Conservation (phyloP, 2,888 invertebrate species). For the Congeria kusceri region DNA sequence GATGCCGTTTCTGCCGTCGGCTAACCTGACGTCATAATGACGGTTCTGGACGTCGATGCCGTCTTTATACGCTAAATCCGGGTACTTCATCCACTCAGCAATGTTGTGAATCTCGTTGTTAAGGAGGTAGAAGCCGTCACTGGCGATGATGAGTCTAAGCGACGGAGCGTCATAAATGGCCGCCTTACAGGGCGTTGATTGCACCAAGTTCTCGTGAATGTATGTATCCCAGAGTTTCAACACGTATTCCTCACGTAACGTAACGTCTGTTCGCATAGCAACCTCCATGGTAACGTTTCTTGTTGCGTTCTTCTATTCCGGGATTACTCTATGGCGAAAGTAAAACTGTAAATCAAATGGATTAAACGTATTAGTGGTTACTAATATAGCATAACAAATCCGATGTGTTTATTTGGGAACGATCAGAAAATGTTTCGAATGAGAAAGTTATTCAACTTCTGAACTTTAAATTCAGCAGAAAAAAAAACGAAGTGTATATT, state of each 20-base stretch:
- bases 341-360: too few species aligned
- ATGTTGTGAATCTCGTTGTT: constrained; percentile 67
- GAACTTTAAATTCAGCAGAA: too few species aligned
- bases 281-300: constrained; percentile 56
- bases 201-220: constrained; percentile 70
- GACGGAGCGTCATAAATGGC: constrained; percentile 72
- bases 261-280: constrained; percentile 60
- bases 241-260: constrained; percentile 69
- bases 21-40: constrained; percentile 71
- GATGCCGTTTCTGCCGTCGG: constrained; percentile 78
- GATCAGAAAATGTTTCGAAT: too few species aligned
- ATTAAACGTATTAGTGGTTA: too few species aligned
- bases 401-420: too few species aligned
- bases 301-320: too few species aligned
- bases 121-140: constrained; percentile 62
- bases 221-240: constrained; percentile 76
- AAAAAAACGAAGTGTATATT: too few species aligned
- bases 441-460: too few species aligned
- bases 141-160: constrained; percentile 60
- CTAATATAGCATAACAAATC: too few species aligned
- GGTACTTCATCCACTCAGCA: constrained; percentile 60
- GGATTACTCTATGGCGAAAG: too few species aligned
- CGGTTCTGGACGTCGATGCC: constrained; percentile 71
- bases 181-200: constrained; percentile 67
- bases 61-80: constrained; percentile 59